Evolutionary conservation across 2,113 vertebrate genomes (phyloP).

Genomic region (Caracal caracal): DNA sequence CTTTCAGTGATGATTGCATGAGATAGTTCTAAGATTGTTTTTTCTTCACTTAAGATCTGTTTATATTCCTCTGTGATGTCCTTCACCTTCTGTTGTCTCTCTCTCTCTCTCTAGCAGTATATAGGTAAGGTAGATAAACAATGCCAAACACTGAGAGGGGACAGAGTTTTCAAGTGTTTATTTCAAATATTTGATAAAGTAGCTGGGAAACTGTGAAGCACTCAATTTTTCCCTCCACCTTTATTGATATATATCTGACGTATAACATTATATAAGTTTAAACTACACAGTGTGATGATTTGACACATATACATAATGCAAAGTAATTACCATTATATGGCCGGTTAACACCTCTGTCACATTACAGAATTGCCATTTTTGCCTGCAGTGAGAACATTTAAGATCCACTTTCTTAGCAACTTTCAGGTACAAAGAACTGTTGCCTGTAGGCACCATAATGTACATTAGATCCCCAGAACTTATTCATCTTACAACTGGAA

Average conservation of each 20-base stretch:
- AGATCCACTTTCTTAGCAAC: background rate
- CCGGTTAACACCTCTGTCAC: background rate
- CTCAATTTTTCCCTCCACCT: background rate
- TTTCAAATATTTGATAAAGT: constrained; percentile 52
- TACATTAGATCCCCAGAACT: background rate
- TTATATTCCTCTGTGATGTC: background rate
- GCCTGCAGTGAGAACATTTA: background rate
- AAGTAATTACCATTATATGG: background rate
- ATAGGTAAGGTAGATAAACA: background rate
- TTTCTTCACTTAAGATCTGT: background rate
- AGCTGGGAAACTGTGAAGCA: background rate
- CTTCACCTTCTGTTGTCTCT: background rate
- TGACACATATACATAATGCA: background rate
- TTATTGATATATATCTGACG: background rate
- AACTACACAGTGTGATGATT: background rate
- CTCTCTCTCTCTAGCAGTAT: background rate
- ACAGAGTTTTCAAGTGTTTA: background rate
- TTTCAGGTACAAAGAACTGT: background rate
- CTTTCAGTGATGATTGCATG: background rate
- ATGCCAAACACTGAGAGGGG: background rate
- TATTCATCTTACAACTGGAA: background rate
- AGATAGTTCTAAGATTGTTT: background rate
- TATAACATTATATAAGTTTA: background rate
- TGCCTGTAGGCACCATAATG: background rate
- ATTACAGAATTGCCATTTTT: background rate